Evolutionary conservation across 2,113 vertebrate species (phyloP).

Genomic region (Ascaphus truei): DNA sequence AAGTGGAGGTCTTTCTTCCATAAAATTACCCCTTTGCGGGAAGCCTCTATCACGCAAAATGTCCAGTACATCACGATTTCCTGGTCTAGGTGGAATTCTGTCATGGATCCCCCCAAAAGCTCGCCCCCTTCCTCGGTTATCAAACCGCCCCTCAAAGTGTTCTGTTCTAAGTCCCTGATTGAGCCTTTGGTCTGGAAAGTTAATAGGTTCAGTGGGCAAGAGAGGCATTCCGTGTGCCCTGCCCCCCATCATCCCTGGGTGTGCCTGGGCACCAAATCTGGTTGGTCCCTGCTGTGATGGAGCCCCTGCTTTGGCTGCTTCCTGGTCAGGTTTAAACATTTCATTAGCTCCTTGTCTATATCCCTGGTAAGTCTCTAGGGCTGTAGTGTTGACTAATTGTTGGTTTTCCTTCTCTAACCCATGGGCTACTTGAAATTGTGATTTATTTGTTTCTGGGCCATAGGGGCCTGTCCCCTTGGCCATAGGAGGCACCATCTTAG

Average conservation of each 20-base stretch:
- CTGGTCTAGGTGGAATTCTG: conserved; percentile 48
- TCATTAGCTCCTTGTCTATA: background rate
- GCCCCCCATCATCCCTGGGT: background rate
- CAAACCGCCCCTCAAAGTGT: background rate
- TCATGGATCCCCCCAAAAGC: conserved; percentile 51
- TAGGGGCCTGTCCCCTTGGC: too few relatives aligned
- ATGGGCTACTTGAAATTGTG: background rate
- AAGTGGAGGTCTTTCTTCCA: conserved; percentile 44
- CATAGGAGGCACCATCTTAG: too few relatives aligned
- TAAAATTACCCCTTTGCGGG: background rate
- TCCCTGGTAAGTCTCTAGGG: background rate
- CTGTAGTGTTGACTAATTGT: background rate
- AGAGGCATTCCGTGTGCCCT: background rate
- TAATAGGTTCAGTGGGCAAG: background rate
- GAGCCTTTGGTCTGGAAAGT: background rate
- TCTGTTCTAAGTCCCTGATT: background rate
- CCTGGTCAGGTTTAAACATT: conserved; percentile 41
- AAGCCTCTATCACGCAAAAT: background rate
- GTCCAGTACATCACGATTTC: conserved; percentile 43
- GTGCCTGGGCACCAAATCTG: conserved; percentile 42
- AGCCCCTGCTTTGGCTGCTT: conserved; percentile 46
- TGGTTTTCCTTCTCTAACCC: background rate
- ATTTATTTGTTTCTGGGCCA: too few relatives aligned
- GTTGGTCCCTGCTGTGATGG: conserved; percentile 42
- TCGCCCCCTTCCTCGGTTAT: conserved; percentile 52